Conservation (phyloP, 2,888 invertebrate species). For the Drosophila atroscutellata region DNA sequence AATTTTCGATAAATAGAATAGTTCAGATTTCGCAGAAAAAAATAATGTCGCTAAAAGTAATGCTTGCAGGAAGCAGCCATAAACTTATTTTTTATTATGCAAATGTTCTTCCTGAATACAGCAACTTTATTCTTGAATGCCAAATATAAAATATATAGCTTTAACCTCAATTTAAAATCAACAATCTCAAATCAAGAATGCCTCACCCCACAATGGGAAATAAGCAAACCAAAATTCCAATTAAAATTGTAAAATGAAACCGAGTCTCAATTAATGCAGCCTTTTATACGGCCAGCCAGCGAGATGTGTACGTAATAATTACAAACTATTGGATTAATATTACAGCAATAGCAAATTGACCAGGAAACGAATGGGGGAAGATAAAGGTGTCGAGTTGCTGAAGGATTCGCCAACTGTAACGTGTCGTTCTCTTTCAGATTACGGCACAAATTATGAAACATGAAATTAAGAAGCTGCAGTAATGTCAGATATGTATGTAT, state of each 20-base stretch:
- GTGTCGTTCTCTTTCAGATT: neutral
- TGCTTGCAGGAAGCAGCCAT: neutral
- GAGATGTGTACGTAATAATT: conserved; percentile 33
- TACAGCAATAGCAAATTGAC: conserved; percentile 1
- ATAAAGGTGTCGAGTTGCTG: too few relatives aligned
- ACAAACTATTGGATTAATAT: conserved; percentile 38
- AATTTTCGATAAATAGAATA: too few relatives aligned
- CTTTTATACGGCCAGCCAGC: neutral
- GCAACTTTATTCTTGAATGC: neutral
- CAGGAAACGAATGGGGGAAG: too few relatives aligned
- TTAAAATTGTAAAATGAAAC: conserved; percentile 35
- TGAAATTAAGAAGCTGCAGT: neutral
- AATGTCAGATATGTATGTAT: neutral
- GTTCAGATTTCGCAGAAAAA: too few relatives aligned
- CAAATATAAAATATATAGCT: neutral
- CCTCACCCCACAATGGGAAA: neutral
- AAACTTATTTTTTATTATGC: too few relatives aligned
- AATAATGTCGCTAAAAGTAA: neutral
- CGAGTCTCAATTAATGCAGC: conserved; percentile 7
- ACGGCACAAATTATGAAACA: too few relatives aligned
- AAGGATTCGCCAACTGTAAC: neutral
- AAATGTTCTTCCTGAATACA: neutral
- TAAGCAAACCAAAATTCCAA: conserved; percentile 18
- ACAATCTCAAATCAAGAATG: neutral
- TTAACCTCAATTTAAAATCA: neutral